Evolutionary conservation across 2,888 invertebrate species (phyloP), one percentile per base, ranked within the genome.

Genomic region (Schizotus pectinicornis): DNA sequence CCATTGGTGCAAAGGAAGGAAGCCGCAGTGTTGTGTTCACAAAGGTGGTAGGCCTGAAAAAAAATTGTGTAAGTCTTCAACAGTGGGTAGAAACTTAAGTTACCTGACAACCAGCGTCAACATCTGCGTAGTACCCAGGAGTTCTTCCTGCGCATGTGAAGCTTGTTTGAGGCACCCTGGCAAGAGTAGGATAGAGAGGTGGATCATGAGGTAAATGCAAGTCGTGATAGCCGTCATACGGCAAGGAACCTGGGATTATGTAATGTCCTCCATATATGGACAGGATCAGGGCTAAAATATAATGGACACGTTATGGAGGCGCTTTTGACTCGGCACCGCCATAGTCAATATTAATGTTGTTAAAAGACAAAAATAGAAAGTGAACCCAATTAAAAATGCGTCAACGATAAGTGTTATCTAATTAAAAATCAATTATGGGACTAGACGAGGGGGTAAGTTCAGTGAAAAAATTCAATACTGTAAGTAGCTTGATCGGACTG

Each of bases 81-180:
- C 5, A 3, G 11, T 14, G 22, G 12, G 12, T 32, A 8, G 31
- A 13, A 9, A 13, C 1, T 42, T 30, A 7, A 32, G 7, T 38
- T 57, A 88, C 88, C 83, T 89, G 88, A 70, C 89, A 89, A 39
- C 86, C 88, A 3, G 88, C 86, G 59, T 88, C 87, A 43, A 89
- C 80, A 68, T 89, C 89, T 0, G 89, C 89, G 69, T 89, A 89
- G 75, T 89, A 89, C 0, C 89, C 89, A 0, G 86, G 77, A 3
- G 81, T 80, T 34, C 86, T 81, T 22, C 86, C 86, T 14, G 79
- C 73, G 65, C 89, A 89, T 1, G 86, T 83, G 74, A 89, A 89
- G 58, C 82, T 80, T 5, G 87, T 85, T 64, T 11, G 80, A 71
- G 65, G 85, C 64, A 65, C 74, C 43, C 66, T 73, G 6, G 74